phyloP scores from a whole-genome alignment of 2,797 vertebrate genomes.

The Lepus oiostolus region DNA sequence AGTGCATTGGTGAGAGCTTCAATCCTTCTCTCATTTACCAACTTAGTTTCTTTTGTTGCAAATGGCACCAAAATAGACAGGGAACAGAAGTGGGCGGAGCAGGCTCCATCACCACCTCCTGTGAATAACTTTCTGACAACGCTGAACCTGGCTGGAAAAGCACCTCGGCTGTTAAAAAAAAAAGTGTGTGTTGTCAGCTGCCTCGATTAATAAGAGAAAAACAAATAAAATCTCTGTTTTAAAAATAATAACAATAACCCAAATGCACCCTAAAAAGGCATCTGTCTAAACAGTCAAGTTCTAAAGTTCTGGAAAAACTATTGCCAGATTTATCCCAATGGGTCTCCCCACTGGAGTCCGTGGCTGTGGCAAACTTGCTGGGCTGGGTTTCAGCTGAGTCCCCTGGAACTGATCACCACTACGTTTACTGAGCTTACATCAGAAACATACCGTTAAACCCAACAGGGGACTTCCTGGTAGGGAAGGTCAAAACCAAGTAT shows the following conservation, averaged over 20 bases:
- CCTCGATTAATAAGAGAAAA: conserved; percentile 57
- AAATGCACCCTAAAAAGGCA: not conserved
- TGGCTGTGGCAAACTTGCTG: not conserved
- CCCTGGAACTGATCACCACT: not conserved
- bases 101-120: conserved; percentile 61
- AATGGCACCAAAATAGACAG: conserved; percentile 82
- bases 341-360: too few relatives aligned
- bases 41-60: conserved; percentile 81
- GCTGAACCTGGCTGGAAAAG: conserved; percentile 73
- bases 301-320: not conserved
- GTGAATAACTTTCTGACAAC: conserved; percentile 82
- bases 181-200: conserved; percentile 59
- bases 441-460: conserved; percentile 42
- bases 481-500: conserved; percentile 71
- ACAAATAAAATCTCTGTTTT: conserved; percentile 47
- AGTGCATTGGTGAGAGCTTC: conserved; percentile 61
- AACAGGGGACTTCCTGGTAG: conserved; percentile 34
- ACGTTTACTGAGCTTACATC: not conserved
- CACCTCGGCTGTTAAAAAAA: conserved; percentile 24
- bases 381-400: not conserved
- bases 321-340: not conserved
- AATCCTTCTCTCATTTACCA: conserved; percentile 86
- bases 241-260: not conserved
- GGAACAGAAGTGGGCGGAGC: conserved; percentile 80
- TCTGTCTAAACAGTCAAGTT: not conserved